Evolutionary conservation across 1,140 invertebrate species (phyloP).

Genomic region (Pissodes strobi): DNA sequence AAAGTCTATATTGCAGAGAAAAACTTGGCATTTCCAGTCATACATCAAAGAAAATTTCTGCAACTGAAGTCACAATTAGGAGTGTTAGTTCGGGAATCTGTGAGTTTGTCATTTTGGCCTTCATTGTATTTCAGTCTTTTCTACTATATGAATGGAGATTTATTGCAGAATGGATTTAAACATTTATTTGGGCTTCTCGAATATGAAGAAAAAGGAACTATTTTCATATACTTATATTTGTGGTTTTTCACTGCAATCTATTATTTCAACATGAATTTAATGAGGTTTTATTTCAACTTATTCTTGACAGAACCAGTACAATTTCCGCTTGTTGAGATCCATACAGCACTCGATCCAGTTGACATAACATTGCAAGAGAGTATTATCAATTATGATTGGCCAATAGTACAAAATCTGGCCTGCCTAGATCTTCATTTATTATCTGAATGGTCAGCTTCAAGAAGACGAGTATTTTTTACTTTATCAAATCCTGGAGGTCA

Average conservation of each 20-base stretch:
- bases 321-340: constrained; percentile 61
- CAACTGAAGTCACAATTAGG: constrained; percentile 64
- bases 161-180: constrained; percentile 55
- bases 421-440: constrained; percentile 69
- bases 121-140: constrained; percentile 63
- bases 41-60: constrained; percentile 68
- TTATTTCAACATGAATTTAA: constrained; percentile 68
- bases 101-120: constrained; percentile 64
- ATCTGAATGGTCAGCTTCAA: constrained; percentile 60
- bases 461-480: constrained; percentile 67
- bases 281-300: constrained; percentile 70
- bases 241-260: constrained; percentile 73
- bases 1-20: constrained; percentile 61
- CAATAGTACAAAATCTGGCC: constrained; percentile 71
- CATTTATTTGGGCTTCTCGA: constrained; percentile 59
- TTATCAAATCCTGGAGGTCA: constrained; percentile 78
- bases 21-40: constrained; percentile 67
- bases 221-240: constrained; percentile 65
- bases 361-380: constrained; percentile 60
- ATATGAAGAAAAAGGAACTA: constrained; percentile 59
- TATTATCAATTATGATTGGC: constrained; percentile 61
- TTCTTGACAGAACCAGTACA: constrained; percentile 69
- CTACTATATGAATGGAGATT: constrained; percentile 63
- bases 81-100: constrained; percentile 61
- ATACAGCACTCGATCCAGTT: no score